Conservation (phyloP, 2,797 vertebrate species). For the Toxotes lorentzi region DNA sequence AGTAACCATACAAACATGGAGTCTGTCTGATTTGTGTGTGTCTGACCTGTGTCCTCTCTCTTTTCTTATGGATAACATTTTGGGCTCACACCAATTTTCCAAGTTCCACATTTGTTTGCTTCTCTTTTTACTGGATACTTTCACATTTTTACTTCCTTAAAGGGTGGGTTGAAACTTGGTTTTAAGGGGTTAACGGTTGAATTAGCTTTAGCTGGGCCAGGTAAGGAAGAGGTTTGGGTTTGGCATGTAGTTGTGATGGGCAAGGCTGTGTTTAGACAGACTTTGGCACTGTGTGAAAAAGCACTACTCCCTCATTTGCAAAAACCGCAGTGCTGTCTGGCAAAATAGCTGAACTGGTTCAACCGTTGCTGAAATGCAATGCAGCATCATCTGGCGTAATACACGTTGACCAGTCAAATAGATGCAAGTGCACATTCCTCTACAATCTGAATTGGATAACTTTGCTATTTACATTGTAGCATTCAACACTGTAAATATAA, state of each 20-base stretch:
- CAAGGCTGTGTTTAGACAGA: not conserved
- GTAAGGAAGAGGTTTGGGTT: not conserved
- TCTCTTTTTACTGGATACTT: conserved; percentile 6
- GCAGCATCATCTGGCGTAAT: not conserved
- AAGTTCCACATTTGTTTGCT: not conserved
- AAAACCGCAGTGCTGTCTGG: not conserved
- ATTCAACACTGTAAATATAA: not conserved
- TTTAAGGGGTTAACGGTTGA: conserved; percentile 2
- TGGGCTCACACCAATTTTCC: not conserved
- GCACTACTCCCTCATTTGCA: not conserved
- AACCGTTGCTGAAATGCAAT: not conserved
- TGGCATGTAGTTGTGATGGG: not conserved
- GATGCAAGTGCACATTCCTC: not conserved
- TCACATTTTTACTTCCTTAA: conserved; percentile 2
- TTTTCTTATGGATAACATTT: not conserved
- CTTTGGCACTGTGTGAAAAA: not conserved
- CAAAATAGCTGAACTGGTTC: not conserved
- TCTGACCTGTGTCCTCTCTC: conserved; percentile 12
- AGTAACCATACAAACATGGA: conserved; percentile 12
- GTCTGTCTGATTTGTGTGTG: conserved; percentile 18
- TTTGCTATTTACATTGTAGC: not conserved
- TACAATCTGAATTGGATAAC: not conserved
- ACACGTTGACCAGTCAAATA: not conserved
- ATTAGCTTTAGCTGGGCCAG: conserved; percentile 1
- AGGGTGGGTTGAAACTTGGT: not conserved